A percentile compares a stretch with the other conserved stretches of the same genome.
Conservation (phyloP, 2,113 vertebrate genomes). For the Condylura cristata region DNA sequence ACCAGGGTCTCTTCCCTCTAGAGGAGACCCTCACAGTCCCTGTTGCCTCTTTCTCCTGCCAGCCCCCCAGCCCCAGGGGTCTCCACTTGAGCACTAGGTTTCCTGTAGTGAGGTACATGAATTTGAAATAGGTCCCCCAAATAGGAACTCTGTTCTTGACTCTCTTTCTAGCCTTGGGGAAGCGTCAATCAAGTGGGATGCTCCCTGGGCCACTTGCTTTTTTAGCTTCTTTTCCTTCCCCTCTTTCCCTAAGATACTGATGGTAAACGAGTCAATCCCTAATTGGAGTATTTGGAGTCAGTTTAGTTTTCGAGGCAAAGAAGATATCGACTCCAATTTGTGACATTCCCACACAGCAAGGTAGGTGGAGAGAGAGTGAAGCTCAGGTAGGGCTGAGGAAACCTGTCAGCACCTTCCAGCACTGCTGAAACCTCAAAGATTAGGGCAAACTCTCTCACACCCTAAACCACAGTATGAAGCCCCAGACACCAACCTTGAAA, state of each 20-base stretch:
- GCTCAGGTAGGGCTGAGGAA: neutral
- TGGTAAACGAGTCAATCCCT: neutral
- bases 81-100: neutral
- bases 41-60: neutral
- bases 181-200: neutral
- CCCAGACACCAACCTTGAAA: slow-evolving; percentile 39
- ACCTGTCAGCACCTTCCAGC: neutral
- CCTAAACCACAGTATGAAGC: neutral
- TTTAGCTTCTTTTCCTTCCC: neutral
- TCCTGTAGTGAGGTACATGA: neutral
- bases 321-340: too few relatives aligned
- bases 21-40: neutral
- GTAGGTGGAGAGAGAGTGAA: too few relatives aligned
- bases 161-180: neutral
- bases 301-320: neutral
- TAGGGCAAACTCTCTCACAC: neutral
- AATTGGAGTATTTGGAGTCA: neutral
- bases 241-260: neutral
- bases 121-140: neutral
- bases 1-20: neutral
- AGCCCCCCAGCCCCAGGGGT: neutral
- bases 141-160: neutral
- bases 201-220: neutral
- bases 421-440: neutral
- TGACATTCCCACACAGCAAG: too few relatives aligned